phyloP scores from a whole-genome alignment of 2,113 vertebrate species.

The Tychaedon coryphoeus region DNA sequence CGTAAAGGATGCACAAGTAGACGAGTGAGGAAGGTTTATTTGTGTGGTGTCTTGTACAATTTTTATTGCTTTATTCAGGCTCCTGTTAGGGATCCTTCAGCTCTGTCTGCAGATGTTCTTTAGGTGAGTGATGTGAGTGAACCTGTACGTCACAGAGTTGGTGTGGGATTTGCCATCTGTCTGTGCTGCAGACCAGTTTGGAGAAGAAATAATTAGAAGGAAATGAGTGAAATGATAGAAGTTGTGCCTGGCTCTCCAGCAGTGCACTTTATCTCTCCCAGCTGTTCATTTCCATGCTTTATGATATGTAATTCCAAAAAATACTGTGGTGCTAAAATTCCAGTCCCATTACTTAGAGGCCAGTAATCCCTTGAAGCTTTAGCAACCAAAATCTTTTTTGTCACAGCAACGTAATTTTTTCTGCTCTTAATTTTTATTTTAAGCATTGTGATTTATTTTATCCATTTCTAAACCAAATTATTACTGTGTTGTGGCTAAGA shows the following conservation, averaged over 20 bases:
- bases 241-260: neutral
- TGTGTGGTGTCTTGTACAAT: neutral
- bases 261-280: neutral
- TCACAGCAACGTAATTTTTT: neutral
- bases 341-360: neutral
- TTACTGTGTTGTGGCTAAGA: neutral
- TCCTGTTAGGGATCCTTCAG: neutral
- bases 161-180: slow-evolving; percentile 5
- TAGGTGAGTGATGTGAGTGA: neutral
- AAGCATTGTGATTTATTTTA: neutral
- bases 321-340: neutral
- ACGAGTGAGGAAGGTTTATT: neutral
- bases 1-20: neutral
- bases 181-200: neutral
- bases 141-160: neutral
- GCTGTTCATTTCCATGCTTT: neutral
- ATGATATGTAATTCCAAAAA: neutral
- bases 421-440: neutral
- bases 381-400: neutral
- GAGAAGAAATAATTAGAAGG: neutral
- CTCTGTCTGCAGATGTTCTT: neutral
- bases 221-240: neutral
- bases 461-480: neutral
- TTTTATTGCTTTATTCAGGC: neutral
- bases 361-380: neutral